Base-by-base conservation (phyloP, 2,797 vertebrate genomes). In the Onychomys torridus region DNA sequence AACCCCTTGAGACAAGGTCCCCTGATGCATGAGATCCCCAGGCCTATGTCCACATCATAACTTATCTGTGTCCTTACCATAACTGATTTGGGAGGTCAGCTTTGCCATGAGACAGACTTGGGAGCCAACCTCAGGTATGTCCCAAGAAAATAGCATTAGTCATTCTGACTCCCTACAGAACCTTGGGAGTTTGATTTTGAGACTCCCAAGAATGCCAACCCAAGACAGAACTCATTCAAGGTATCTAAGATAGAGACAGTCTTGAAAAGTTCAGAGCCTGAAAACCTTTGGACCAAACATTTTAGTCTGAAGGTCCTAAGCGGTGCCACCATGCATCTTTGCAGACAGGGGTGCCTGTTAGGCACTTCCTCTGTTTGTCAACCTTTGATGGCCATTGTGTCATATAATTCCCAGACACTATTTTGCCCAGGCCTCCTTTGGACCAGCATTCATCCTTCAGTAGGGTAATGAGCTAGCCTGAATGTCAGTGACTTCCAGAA, bases 1-100 rank as follows among this genome's bases (percentile, higher is more conserved):
- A 27, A 61, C 27, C 78, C 78, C 77, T 89, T 25, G 29, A 83
- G 88, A 96, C 46, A 89, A 32, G 4, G 89, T 57, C 43, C 59
- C n/a, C 27, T 0, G 0, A 25, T 1, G 10, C 8, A 25, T 11
- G 57, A 78, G 52, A 25, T n/a, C 21, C 71, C 32, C 63, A 69
- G 79, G 32, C 16, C 13, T 14, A 3, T 46, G 63, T 49, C 40
- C 21, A 5, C 6, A 3, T 10, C 11, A 3, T 19, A 19, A 65
- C 40, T 84, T 34, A 13, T 61, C 77, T 55, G 3, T 32, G 32
- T 77, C 32, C 69, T 92, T 49, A 8, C 40, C 57, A 13, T 59
- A 46, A 73, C 19, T 29, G 23, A 75, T 79, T 32, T 67, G 43
- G 17, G 37, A 75, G 49, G 25, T 43, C 79, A 57, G 65, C n/a